phyloP scores from a whole-genome alignment of 2,888 invertebrate genomes.

The Nemotelus nigrinus region DNA sequence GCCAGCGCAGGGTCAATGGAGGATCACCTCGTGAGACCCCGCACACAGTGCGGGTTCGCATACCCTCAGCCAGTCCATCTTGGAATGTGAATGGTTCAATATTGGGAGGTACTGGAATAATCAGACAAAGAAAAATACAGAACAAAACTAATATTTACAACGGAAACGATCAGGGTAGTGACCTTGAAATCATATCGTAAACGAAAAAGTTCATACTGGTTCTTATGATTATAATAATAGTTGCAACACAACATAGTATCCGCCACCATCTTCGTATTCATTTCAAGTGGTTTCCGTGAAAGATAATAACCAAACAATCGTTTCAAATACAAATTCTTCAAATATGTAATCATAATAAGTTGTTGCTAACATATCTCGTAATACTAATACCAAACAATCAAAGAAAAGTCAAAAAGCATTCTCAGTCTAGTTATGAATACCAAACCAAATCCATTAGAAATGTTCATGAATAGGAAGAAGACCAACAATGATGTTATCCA shows the following conservation, averaged over 20 bases:
- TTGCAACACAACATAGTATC: conserved; percentile 45
- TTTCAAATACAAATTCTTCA: conserved; percentile 44
- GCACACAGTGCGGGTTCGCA: conserved; percentile 83
- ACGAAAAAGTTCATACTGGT: conserved; percentile 21
- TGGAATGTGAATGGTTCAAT: conserved; percentile 87
- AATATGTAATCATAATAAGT: conserved; percentile 19
- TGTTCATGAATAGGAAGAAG: conserved; percentile 44
- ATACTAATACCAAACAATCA: conserved; percentile 36
- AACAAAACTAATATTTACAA: conserved; percentile 54
- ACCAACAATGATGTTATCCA: conserved; percentile 49
- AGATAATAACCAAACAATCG: conserved; percentile 51
- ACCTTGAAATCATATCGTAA: conserved; percentile 30
- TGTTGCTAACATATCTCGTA: conserved; percentile 13
- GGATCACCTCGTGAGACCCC: conserved; percentile 83
- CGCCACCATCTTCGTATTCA: conserved; percentile 37
- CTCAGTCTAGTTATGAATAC: conserved; percentile 47
- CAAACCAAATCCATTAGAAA: conserved; percentile 37
- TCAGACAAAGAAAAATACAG: conserved; percentile 57
- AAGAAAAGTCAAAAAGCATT: conserved; percentile 50
- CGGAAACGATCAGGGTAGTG: conserved; percentile 41
- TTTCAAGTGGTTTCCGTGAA: conserved; percentile 51
- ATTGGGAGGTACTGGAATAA: conserved; percentile 80
- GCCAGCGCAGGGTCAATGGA: conserved; percentile 82
- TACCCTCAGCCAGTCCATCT: conserved; percentile 83
- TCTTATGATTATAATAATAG: conserved; percentile 35